phyloP scores from a whole-genome alignment of 2,888 invertebrate species.

The Stenchaetothrips biformis region DNA sequence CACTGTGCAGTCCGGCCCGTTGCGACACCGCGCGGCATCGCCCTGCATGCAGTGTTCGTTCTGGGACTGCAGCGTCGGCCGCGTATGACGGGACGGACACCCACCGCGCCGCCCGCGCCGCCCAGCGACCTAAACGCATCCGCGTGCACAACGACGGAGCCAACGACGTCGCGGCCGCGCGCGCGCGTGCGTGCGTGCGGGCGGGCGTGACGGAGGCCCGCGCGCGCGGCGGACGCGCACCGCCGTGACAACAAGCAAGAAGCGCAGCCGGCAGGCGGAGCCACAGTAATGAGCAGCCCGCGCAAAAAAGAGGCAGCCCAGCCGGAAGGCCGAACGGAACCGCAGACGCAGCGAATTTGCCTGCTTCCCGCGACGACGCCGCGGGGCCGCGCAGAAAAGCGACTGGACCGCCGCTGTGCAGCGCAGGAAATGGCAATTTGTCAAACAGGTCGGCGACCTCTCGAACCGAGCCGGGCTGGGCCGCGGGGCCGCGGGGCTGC shows the following conservation, averaged over 20 bases:
- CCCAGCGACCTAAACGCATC: neutral
- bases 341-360: too few relatives aligned
- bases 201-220: neutral
- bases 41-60: neutral
- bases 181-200: neutral
- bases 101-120: neutral
- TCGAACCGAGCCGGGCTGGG: neutral
- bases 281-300: too few relatives aligned
- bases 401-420: neutral
- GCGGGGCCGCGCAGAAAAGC: too few relatives aligned
- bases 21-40: too few relatives aligned
- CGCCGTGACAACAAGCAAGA: too few relatives aligned
- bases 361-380: too few relatives aligned
- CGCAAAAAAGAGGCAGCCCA: too few relatives aligned
- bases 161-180: neutral
- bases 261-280: too few relatives aligned
- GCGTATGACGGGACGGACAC: neutral
- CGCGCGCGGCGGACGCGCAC: neutral
- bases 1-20: too few relatives aligned
- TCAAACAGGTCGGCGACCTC: conserved; percentile 15
- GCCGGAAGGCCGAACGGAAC: too few relatives aligned
- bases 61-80: neutral
- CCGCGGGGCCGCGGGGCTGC: neutral
- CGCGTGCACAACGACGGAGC: neutral
- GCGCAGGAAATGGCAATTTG: conserved; percentile 16